phyloP scores from a whole-genome alignment of 2,113 vertebrate species.

The Speoplatyrhinus poulsoni region DNA sequence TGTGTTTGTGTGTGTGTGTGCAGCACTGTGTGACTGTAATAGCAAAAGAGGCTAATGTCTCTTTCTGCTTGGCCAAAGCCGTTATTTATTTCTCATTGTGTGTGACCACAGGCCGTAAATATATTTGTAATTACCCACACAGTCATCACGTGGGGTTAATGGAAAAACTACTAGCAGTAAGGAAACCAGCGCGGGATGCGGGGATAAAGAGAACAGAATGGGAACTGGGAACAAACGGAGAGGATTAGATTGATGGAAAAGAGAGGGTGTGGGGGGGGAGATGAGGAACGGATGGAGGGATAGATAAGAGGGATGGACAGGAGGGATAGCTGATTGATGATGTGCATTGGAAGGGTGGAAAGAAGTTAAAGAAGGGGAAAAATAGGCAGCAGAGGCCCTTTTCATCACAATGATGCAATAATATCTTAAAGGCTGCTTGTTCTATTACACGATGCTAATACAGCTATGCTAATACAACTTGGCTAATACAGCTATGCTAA shows the following conservation, averaged over 20 bases:
- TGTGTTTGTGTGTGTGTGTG: background rate
- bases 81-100: constrained; percentile 54
- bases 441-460: no score
- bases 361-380: background rate
- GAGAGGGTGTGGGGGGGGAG: background rate
- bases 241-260: background rate
- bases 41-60: constrained; percentile 30
- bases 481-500: no score
- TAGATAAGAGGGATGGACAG: no score
- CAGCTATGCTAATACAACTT: no score
- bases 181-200: background rate
- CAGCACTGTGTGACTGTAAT: constrained; percentile 5
- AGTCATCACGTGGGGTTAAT: constrained; percentile 61
- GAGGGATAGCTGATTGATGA: no score
- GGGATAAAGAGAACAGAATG: constrained; percentile 10
- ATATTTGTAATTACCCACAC: constrained; percentile 52
- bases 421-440: no score
- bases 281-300: no score
- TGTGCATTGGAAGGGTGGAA: no score
- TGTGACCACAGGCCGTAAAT: constrained; percentile 50
- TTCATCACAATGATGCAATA: no score
- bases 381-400: background rate
- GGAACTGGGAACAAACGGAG: no score
- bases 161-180: constrained; percentile 46
- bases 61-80: constrained; percentile 45